Evolutionary conservation across 1,140 invertebrate species (phyloP).

Genomic region (Drosophila bocqueti): DNA sequence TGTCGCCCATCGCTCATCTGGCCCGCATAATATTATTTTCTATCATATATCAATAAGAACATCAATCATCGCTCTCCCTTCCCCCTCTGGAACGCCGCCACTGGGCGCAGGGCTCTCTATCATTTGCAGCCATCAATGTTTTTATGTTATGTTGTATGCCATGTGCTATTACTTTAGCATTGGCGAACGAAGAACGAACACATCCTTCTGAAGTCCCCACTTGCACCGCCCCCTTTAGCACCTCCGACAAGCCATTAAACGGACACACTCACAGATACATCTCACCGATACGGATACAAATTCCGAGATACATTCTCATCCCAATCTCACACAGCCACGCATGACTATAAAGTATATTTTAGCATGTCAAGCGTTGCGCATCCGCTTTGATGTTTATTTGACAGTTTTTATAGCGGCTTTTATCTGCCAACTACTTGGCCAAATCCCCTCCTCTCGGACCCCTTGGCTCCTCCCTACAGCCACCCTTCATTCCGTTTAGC

Average conservation of each 20-base stretch:
- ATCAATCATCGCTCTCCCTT: constrained; percentile 34
- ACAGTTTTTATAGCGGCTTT: constrained; percentile 84
- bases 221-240: constrained; percentile 1
- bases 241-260: constrained; percentile 54
- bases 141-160: constrained; percentile 67
- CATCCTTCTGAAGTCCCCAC: constrained; percentile 1
- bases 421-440: constrained; percentile 81
- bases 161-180: constrained; percentile 82
- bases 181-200: constrained; percentile 61
- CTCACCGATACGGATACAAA: constrained; percentile 41
- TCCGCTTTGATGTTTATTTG: constrained; percentile 84
- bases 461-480: constrained; percentile 23
- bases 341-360: constrained; percentile 84
- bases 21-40: constrained; percentile 41
- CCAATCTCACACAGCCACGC: constrained; percentile 60
- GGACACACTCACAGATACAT: constrained; percentile 22
- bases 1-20: constrained; percentile 16
- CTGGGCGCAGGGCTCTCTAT: constrained; percentile 49
- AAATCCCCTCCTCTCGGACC: constrained; percentile 12
- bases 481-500: constrained; percentile 33
- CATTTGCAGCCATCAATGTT: constrained; percentile 77
- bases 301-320: constrained; percentile 45
- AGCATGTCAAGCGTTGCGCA: constrained; percentile 84
- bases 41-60: constrained; percentile 43
- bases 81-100: constrained; percentile 5